These are phyloP conservation scores for Jacana jacana DNA, from an alignment of 2,113 vertebrate genomes.

Conservation along the genomic window DNA sequence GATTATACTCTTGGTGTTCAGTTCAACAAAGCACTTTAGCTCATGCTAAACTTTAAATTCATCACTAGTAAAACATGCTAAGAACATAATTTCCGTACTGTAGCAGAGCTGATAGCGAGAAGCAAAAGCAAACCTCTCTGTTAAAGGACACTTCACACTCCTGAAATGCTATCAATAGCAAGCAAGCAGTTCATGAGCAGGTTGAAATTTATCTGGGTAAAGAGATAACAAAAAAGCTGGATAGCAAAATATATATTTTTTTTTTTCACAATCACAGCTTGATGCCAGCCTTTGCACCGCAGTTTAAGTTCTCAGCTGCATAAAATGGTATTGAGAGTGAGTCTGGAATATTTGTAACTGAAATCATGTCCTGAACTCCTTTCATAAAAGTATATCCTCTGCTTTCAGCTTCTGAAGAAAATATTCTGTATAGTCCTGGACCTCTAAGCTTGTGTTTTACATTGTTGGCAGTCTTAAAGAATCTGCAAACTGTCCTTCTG, in stretches of 20 bases:
- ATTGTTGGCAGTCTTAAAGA: not conserved
- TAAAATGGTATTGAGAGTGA: not conserved
- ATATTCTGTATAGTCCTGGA: not conserved
- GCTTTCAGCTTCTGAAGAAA: not conserved
- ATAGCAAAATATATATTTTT: not conserved
- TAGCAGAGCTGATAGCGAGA: not conserved
- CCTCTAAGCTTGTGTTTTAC: not conserved
- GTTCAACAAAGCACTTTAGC: slow-evolving; percentile 7
- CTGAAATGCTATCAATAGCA: not conserved
- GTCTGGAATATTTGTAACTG: not conserved
- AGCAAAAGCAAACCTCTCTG: not conserved
- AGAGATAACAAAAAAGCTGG: not conserved
- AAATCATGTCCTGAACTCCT: not conserved
- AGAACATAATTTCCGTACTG: not conserved
- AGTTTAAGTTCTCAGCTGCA: not conserved
- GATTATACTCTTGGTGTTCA: not conserved
- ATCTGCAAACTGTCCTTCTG: not conserved
- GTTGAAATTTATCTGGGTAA: not conserved
- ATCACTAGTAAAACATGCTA: not conserved
- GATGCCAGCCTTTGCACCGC: not conserved
- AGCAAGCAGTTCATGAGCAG: not conserved
- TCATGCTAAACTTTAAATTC: slow-evolving; percentile 15
- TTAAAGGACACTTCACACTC: not conserved
- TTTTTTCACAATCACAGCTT: not conserved
- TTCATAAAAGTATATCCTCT: not conserved